Evolutionary conservation across 2,888 invertebrate species (phyloP).

Genomic region (Orthosia cruda): DNA sequence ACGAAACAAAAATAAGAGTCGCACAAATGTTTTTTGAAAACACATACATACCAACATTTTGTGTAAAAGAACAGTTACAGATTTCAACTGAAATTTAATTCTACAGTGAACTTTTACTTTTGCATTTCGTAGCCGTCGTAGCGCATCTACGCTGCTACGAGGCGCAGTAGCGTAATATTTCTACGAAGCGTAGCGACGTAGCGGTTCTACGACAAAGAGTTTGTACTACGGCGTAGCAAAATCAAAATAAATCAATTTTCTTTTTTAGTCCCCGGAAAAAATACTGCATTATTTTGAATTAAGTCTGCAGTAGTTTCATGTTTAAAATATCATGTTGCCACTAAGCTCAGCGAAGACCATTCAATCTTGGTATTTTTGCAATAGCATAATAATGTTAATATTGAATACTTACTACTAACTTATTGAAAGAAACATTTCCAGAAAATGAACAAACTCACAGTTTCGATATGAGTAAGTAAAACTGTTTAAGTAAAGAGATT

Average conservation of each 20-base stretch:
- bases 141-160: slow-evolving; percentile 1
- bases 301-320: not conserved
- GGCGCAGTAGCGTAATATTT: slow-evolving; percentile 15
- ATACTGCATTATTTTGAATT: not conserved
- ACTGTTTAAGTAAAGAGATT: not conserved
- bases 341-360: not conserved
- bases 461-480: not conserved
- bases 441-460: not conserved
- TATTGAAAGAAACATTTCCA: not conserved
- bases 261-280: not conserved
- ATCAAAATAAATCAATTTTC: not conserved
- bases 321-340: not conserved
- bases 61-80: not conserved
- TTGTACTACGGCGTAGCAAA: slow-evolving; percentile 13
- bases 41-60: not conserved
- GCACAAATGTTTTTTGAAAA: not conserved
- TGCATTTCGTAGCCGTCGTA: slow-evolving; percentile 18
- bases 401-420: not conserved
- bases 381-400: not conserved
- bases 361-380: not conserved
- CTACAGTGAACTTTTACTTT: slow-evolving; percentile 14
- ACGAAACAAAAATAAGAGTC: not conserved
- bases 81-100: slow-evolving; percentile 26
- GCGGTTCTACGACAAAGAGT: slow-evolving; percentile 21
- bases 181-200: slow-evolving; percentile 11